Conservation (phyloP, 2,888 invertebrate species). For the Chloroclystis v-ata region DNA sequence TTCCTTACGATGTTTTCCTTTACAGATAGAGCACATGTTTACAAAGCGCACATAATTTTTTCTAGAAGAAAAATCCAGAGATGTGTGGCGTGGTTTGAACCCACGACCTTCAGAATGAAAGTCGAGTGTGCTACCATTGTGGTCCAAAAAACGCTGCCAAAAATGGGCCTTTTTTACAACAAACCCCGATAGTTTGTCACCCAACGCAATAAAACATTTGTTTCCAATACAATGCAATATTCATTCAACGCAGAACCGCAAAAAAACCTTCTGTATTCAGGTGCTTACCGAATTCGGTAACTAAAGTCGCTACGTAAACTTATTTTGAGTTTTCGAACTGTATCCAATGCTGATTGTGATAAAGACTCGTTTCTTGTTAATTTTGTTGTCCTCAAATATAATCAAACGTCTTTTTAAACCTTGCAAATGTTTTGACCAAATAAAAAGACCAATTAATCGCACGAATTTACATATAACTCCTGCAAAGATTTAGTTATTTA, state of each 20-base stretch:
- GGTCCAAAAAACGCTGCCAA: no score
- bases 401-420: conserved; percentile 23
- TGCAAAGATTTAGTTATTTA: conserved; percentile 27
- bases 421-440: conserved; percentile 25
- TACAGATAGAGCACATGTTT: no score
- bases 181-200: conserved; percentile 2
- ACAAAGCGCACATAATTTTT: no score
- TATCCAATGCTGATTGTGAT: no score
- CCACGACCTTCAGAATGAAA: no score
- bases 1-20: no score
- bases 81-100: no score
- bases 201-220: conserved; percentile 9
- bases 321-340: no score
- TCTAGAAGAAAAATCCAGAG: no score
- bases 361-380: no score
- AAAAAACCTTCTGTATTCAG: conserved; percentile 15
- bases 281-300: no score
- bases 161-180: neutral
- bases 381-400: conserved; percentile 60
- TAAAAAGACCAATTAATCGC: conserved; percentile 25
- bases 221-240: conserved; percentile 10
- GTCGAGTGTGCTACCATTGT: no score
- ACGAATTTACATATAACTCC: conserved; percentile 30
- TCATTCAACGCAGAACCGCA: conserved; percentile 3
- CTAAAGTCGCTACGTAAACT: conserved; percentile 27